Percentiles rank a stretch among this genome's conserved stretches.
phyloP scores from a whole-genome alignment of 2,888 invertebrate genomes.

The Xanthostigma xanthostigma region DNA sequence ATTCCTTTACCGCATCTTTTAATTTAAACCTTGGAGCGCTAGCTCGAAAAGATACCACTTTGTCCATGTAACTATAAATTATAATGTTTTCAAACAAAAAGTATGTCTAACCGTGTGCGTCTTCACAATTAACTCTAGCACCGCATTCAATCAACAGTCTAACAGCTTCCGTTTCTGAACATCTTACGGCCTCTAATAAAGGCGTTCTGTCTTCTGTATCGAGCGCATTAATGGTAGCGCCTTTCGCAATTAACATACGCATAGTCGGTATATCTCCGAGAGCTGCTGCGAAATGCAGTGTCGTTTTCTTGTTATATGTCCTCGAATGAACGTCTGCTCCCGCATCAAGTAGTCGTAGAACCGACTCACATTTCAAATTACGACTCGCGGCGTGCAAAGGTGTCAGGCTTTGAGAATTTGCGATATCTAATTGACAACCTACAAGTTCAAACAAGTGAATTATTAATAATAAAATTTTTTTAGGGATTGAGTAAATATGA shows the following conservation, averaged over 20 bases:
- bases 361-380: slow-evolving; percentile 21
- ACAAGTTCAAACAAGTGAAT: too few species aligned
- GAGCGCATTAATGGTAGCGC: slow-evolving; percentile 24
- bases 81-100: background rate
- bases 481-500: too few species aligned
- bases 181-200: slow-evolving; percentile 28
- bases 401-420: slow-evolving; percentile 27
- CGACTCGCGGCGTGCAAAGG: slow-evolving; percentile 28
- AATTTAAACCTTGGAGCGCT: too few species aligned
- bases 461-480: too few species aligned
- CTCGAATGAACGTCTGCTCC: slow-evolving; percentile 44
- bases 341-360: slow-evolving; percentile 30
- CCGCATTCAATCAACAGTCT: slow-evolving; percentile 37
- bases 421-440: slow-evolving; percentile 22
- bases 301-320: slow-evolving; percentile 28
- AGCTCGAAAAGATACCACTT: too few species aligned
- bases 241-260: slow-evolving; percentile 23
- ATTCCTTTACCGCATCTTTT: too few species aligned
- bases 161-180: slow-evolving; percentile 27
- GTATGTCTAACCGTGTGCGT: slow-evolving; percentile 37
- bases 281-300: slow-evolving; percentile 27
- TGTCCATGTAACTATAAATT: slow-evolving; percentile 9
- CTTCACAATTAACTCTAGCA: slow-evolving; percentile 51
- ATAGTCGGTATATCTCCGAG: slow-evolving; percentile 22
- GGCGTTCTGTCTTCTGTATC: slow-evolving; percentile 32